Conservation (phyloP, 2,888 invertebrate genomes). For the Piscicola geometra region DNA sequence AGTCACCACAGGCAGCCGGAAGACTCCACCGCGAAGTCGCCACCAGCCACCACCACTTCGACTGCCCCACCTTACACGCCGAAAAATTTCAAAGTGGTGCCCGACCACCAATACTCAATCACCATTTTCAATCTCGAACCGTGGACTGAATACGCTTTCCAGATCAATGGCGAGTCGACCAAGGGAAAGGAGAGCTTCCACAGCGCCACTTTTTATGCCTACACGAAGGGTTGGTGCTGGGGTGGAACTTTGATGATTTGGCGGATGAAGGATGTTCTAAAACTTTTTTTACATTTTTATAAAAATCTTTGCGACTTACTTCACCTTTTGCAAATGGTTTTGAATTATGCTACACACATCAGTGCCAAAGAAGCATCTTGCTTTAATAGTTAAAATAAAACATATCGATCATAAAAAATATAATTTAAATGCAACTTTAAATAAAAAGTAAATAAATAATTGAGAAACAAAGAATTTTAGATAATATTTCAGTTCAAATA, state of each 20-base stretch:
- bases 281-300: background rate
- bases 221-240: background rate
- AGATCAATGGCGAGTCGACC: background rate
- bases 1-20: background rate
- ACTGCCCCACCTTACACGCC: background rate
- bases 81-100: background rate
- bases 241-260: background rate
- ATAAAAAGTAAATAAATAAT: too few relatives aligned
- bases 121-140: background rate
- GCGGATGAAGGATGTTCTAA: background rate
- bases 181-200: background rate
- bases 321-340: too few relatives aligned
- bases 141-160: constrained; percentile 6
- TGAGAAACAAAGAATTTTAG: too few relatives aligned
- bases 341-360: too few relatives aligned
- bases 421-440: too few relatives aligned
- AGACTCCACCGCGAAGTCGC: background rate
- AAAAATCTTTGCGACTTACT: too few relatives aligned
- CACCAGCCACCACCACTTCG: background rate
- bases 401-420: too few relatives aligned
- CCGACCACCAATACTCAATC: background rate
- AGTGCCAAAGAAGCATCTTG: too few relatives aligned
- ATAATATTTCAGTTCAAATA: too few relatives aligned
- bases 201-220: background rate
- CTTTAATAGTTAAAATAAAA: too few relatives aligned